These are phyloP conservation scores for Orussus abietinus DNA, from an alignment of 1,140 invertebrate genomes.

Conservation along the genomic window DNA sequence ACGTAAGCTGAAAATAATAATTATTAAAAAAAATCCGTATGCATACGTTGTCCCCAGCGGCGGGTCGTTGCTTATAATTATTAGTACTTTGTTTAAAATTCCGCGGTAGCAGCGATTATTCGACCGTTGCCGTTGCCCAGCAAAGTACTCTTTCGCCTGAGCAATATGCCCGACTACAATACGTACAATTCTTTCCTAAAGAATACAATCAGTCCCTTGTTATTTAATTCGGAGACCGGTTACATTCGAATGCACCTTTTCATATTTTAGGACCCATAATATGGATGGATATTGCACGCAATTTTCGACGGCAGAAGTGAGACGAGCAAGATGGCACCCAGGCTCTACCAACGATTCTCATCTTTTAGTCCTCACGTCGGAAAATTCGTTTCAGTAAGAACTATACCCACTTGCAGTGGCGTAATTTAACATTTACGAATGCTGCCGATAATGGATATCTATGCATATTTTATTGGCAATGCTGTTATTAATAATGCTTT, in stretches of 20 bases:
- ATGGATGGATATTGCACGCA: conserved; percentile 60
- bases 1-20: conserved; percentile 11
- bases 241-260: no score
- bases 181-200: no score
- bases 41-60: conserved; percentile 5
- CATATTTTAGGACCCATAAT: conserved; percentile 53
- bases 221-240: no score
- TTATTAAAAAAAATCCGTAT: conserved; percentile 7
- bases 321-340: conserved; percentile 77
- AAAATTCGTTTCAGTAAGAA: conserved; percentile 73
- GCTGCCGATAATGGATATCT: no score
- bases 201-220: no score
- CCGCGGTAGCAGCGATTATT: conserved; percentile 11
- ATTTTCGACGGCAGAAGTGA: conserved; percentile 57
- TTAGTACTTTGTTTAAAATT: conserved; percentile 29
- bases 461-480: no score
- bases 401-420: no score
- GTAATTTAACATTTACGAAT: no score
- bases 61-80: conserved; percentile 23
- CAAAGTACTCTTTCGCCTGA: no score
- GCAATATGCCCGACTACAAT: no score
- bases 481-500: no score
- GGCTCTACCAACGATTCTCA: conserved; percentile 72
- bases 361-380: conserved; percentile 73
- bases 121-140: no score